phyloP scores from a whole-genome alignment of 2,797 vertebrate species.

The Pterois miles region DNA sequence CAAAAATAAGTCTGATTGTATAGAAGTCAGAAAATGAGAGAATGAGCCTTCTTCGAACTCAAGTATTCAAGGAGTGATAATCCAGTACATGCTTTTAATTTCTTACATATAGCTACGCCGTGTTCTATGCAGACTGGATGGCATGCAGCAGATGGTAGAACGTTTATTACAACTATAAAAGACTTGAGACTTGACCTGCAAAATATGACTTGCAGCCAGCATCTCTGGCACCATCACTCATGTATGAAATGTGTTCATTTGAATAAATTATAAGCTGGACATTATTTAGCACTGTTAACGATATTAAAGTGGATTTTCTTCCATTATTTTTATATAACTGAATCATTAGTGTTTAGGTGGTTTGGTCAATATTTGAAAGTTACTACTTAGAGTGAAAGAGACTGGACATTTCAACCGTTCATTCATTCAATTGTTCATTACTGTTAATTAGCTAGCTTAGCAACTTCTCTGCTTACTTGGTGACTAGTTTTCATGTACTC shows the following conservation, averaged over 20 bases:
- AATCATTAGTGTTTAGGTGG: not conserved
- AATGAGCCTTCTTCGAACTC: rapidly evolving
- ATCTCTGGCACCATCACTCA: not conserved
- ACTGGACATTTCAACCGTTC: too few relatives aligned
- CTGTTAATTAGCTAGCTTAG: too few relatives aligned
- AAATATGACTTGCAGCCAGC: too few relatives aligned
- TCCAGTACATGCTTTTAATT: too few relatives aligned
- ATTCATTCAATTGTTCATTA: too few relatives aligned
- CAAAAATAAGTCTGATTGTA: too few relatives aligned
- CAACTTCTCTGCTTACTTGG: not conserved
- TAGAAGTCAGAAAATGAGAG: too few relatives aligned
- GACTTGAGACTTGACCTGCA: too few relatives aligned
- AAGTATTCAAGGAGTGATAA: too few relatives aligned
- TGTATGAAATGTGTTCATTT: not conserved
- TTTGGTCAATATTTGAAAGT: not conserved
- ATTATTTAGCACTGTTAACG: not conserved
- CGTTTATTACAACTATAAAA: not conserved
- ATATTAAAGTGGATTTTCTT: not conserved
- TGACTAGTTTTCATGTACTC: not conserved
- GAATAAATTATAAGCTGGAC: not conserved
- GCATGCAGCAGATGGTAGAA: not conserved
- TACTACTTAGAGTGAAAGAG: not conserved
- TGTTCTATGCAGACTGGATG: not conserved
- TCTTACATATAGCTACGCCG: not conserved
- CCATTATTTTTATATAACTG: not conserved